Evolutionary conservation across 2,113 vertebrate genomes (phyloP).

Genomic region (Mustela nigripes): DNA sequence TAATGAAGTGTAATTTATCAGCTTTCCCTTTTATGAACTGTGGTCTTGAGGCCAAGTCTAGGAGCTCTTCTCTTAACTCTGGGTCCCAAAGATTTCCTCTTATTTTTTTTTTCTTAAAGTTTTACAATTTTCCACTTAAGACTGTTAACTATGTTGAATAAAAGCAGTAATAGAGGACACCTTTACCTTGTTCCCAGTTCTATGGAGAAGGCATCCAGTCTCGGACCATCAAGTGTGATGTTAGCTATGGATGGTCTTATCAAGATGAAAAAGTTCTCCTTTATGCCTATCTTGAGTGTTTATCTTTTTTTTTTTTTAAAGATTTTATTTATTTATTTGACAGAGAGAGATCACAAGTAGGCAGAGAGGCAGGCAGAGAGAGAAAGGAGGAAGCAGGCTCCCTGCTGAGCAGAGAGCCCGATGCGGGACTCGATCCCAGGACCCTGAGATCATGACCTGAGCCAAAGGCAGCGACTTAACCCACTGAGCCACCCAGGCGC

Average conservation of each 20-base stretch:
- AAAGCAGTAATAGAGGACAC: neutral
- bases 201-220: neutral
- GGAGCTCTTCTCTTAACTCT: neutral
- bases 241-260: neutral
- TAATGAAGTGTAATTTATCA: neutral
- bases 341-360: too few species aligned
- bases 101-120: constrained; percentile 13
- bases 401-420: too few species aligned
- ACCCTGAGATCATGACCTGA: too few species aligned
- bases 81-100: neutral
- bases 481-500: too few species aligned
- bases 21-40: neutral
- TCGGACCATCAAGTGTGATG: neutral
- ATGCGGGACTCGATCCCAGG: too few species aligned
- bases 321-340: too few species aligned
- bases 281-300: constrained; percentile 15
- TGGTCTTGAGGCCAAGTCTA: neutral
- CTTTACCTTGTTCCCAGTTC: neutral
- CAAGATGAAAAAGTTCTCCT: neutral
- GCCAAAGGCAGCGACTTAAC: too few species aligned
- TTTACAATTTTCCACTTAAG: constrained; percentile 35
- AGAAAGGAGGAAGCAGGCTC: too few species aligned
- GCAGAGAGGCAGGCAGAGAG: too few species aligned
- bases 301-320: neutral
- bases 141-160: neutral